These are phyloP conservation scores for Clarias platycephalus DNA, from an alignment of 2,797 vertebrate genomes.

Conservation along the genomic window DNA sequence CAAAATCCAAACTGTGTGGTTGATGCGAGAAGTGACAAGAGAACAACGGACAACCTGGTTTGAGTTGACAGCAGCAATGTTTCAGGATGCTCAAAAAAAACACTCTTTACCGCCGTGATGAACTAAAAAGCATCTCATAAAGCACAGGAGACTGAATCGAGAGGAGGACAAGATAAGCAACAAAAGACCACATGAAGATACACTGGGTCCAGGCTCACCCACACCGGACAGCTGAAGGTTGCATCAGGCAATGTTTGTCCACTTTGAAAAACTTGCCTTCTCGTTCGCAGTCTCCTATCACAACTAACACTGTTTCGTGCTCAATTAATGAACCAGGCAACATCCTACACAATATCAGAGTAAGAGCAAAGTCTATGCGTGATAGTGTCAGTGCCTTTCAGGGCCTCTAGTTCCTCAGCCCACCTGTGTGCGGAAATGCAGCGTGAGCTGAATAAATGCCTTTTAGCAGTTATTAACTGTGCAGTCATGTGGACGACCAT, in stretches of 20 bases:
- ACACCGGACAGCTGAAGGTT: neutral
- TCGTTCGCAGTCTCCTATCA: neutral
- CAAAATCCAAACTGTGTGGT: neutral
- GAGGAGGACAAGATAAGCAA: neutral
- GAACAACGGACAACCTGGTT: neutral
- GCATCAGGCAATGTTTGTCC: neutral
- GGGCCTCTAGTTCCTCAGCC: conserved; percentile 7
- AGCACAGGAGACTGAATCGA: neutral
- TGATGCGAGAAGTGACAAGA: neutral
- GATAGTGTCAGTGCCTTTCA: conserved; percentile 12
- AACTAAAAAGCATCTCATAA: neutral
- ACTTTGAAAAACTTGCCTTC: neutral
- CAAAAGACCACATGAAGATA: neutral
- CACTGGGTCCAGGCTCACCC: neutral
- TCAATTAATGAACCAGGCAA: conserved; percentile 15
- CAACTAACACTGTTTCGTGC: conserved; percentile 10
- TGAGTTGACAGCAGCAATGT: neutral
- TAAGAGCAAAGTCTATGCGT: neutral
- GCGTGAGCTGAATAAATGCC: conserved; percentile 16
- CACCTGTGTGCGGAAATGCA: conserved; percentile 11
- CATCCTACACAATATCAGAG: conserved; percentile 29
- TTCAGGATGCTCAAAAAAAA: neutral
- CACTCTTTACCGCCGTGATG: neutral
- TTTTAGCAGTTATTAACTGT: conserved; percentile 27
- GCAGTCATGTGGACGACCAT: conserved; percentile 40